These are phyloP conservation scores for Andricus curvator DNA, from an alignment of 2,888 invertebrate species.

Conservation along the genomic window DNA sequence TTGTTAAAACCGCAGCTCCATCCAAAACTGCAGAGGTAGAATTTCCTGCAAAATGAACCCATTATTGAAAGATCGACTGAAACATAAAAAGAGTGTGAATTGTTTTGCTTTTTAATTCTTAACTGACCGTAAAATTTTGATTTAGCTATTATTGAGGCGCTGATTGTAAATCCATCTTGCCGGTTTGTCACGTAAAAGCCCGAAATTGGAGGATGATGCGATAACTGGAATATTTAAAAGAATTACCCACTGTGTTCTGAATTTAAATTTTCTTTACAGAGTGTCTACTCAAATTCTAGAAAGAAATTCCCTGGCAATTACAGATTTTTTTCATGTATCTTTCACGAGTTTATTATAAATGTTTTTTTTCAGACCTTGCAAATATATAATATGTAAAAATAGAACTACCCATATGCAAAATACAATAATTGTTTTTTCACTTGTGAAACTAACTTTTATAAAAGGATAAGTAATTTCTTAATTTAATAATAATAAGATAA, in stretches of 20 bases:
- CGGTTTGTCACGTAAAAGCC: conserved; percentile 96
- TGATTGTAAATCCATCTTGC: conserved; percentile 94
- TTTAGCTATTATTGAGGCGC: conserved; percentile 93
- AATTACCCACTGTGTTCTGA: neutral
- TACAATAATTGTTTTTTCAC: too few species aligned
- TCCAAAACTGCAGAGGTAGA: conserved; percentile 96
- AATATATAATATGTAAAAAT: too few species aligned
- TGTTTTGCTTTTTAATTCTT: neutral
- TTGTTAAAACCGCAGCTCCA: conserved; percentile 90
- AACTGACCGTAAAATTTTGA: conserved; percentile 94
- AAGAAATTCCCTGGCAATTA: too few species aligned
- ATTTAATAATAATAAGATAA: too few species aligned
- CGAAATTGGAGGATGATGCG: conserved; percentile 96
- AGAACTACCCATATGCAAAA: too few species aligned
- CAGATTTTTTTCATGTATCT: too few species aligned
- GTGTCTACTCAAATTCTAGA: too few species aligned
- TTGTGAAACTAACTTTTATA: too few species aligned
- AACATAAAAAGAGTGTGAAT: neutral
- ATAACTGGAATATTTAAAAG: conserved; percentile 81
- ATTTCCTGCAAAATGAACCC: conserved; percentile 82
- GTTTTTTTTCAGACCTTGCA: too few species aligned
- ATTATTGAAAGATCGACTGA: conserved; percentile 7
- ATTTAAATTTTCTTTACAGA: neutral
- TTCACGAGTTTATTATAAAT: too few species aligned
- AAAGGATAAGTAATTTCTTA: too few species aligned